Evolutionary conservation across 1,140 invertebrate species (phyloP), one percentile per base, ranked within the genome.

Genomic region (Polyergus mexicanus): DNA sequence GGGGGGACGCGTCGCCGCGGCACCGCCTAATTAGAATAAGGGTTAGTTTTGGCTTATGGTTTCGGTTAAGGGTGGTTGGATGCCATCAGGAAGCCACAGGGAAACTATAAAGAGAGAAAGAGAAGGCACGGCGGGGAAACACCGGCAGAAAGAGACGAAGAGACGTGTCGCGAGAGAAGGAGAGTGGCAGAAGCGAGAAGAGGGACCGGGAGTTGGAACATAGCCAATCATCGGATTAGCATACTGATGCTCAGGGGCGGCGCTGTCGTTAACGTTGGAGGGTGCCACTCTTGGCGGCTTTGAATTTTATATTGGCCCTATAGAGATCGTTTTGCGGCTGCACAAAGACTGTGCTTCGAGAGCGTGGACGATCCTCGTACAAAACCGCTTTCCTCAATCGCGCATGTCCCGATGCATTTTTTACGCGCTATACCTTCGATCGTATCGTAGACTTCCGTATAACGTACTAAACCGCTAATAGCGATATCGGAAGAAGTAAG

Each of bases 211-310:
- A 89, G 92, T 92, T 93, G 91, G 92, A 94, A 93, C 93, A 94
- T 94, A 94, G 94, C 94, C 94, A 94, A 95, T 94, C 94, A 94
- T 94, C 91, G 94, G 93, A 95, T 95, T 95, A 95, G 94, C 94
- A 94, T 94, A 95, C 94, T 93, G 94, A 95, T 94, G 94, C 93
- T 94, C 92, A 91, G 92, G 92, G 92, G 92, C 92, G 94, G 93
- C 92, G 92, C 94, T 91, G 92, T 92, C 91, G 94, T 93, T 94
- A 94, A 90, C 92, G 90, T 51, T 92, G 90, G 88, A 92, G 92
- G 92, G 92, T 93, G 91, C 93, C 92, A 94, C 93, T 94, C 75
- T 83, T 92, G 92, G 88, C 84, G 92, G 92, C 92, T 94, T 93
- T 94, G 93, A 94, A 94, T 94, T 94, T 94, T 92, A 93, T 94